Conservation (phyloP, 2,797 vertebrate genomes). For the Hydrolagus colliei region DNA sequence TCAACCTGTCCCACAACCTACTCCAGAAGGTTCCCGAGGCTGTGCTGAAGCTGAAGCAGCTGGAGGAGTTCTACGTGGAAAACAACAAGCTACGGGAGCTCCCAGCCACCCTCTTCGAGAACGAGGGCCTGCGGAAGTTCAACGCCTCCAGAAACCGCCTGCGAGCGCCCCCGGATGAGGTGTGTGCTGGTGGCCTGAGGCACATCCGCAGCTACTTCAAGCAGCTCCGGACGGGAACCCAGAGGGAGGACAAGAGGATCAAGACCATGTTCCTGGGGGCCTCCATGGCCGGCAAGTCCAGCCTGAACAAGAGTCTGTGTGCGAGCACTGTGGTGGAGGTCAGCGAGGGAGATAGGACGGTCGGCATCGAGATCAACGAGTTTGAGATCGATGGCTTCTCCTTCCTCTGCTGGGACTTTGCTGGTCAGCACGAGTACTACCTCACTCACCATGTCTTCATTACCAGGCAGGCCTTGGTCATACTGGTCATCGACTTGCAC, state of each 20-base stretch:
- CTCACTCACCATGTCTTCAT: slow-evolving; percentile 65
- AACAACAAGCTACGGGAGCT: slow-evolving; percentile 56
- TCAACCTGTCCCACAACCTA: slow-evolving; percentile 59
- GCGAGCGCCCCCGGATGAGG: slow-evolving; percentile 53
- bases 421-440: slow-evolving; percentile 67
- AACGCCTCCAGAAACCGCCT: slow-evolving; percentile 55
- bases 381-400: slow-evolving; percentile 49
- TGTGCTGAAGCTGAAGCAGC: slow-evolving; percentile 45
- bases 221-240: slow-evolving; percentile 42
- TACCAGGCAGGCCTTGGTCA: slow-evolving; percentile 58
- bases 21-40: slow-evolving; percentile 46
- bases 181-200: slow-evolving; percentile 57
- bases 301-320: slow-evolving; percentile 57
- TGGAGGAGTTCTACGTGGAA: slow-evolving; percentile 54
- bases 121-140: slow-evolving; percentile 44
- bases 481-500: slow-evolving; percentile 57
- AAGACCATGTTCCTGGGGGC: slow-evolving; percentile 67
- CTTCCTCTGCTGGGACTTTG: slow-evolving; percentile 68
- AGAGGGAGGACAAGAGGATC: slow-evolving; percentile 50
- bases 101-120: slow-evolving; percentile 50
- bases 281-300: slow-evolving; percentile 62
- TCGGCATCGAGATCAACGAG: slow-evolving; percentile 62
- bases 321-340: slow-evolving; percentile 43
- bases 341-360: slow-evolving; percentile 48
- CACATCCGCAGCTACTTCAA: slow-evolving; percentile 59